Evolutionary conservation across 2,113 vertebrate genomes (phyloP).

Genomic region (Chrysochloris asiatica): DNA sequence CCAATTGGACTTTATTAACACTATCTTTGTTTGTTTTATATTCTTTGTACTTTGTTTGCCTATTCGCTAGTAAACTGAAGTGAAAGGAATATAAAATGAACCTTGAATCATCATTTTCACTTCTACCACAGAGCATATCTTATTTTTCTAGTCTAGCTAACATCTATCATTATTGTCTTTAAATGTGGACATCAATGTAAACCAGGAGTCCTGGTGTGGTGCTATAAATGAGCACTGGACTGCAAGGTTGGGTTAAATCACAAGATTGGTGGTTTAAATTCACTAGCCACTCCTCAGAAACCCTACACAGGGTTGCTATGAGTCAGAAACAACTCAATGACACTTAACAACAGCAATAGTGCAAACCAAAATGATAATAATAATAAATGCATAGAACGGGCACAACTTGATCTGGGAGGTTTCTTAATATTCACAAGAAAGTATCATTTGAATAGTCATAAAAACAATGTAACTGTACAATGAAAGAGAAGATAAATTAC

Average conservation of each 20-base stretch:
- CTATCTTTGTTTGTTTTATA: neutral
- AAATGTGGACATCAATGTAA: too few species aligned
- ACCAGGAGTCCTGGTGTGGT: too few species aligned
- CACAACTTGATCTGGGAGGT: neutral
- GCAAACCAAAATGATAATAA: neutral
- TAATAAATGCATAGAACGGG: neutral
- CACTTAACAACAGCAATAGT: too few species aligned
- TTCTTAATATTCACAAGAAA: neutral
- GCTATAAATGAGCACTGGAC: too few species aligned
- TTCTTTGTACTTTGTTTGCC: neutral
- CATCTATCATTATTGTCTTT: too few species aligned
- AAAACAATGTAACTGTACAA: neutral
- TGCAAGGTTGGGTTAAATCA: too few species aligned
- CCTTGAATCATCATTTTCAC: neutral
- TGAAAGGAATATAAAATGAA: neutral
- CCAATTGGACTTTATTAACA: neutral
- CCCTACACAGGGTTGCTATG: too few species aligned
- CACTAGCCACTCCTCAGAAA: too few species aligned
- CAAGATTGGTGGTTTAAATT: too few species aligned
- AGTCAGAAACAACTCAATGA: too few species aligned
- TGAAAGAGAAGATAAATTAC: neutral
- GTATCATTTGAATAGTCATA: neutral
- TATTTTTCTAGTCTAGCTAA: neutral
- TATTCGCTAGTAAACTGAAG: neutral
- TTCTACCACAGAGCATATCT: neutral